Base-by-base conservation (phyloP, 2,797 vertebrate species). In the Enteromius thamalakanensis region DNA sequence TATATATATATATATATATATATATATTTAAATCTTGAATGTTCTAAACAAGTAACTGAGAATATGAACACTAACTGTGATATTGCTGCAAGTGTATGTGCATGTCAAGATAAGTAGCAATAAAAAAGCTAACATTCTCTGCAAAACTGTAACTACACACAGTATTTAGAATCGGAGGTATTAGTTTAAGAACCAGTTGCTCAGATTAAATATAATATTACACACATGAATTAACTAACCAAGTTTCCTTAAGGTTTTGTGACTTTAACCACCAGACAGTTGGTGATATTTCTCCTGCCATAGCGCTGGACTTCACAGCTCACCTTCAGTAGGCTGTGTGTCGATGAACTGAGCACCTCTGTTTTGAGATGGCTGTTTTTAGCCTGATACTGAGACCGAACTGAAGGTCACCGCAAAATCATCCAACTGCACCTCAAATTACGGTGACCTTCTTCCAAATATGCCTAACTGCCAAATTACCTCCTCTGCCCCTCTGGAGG, bases 381-480 rank as follows among this genome's bases (percentile, higher is more conserved):
- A 87, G 83, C 49, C 75, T 81, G 83, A 74, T 76, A 64, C 86
- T 89, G 82, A 78, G 74, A 87, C 82, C 68, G 64, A n/a, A 80
- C 23, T 87, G 79, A 82, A 87, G 89, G 87, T 86, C 84, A 79
- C 68, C 37, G 75, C 87, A 86, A 87, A 86, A 86, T 65, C 77
- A 76, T 82, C 88, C 81, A 90, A 80, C 77, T 71, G 68, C 87
- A 88, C 84, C 79, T 80, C 81, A 83, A 85, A 88, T 89, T 86
- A 90, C 85, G 42, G 62, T 86, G 78, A 81, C 86, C 86, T 86
- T 85, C 79, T 81, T 76, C 47, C 58, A 80, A 85, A 88, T 85
- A 86, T 79, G 79, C 76, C 26, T 26, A 81, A 79, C 82, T 69
- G 74, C 74, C 85, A 78, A 79, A 83, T 72, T 60, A 14, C 83